Evolutionary conservation across 2,888 invertebrate genomes (phyloP), one percentile per base, ranked within the genome.

Genomic region (Temnothorax rugatulus): DNA sequence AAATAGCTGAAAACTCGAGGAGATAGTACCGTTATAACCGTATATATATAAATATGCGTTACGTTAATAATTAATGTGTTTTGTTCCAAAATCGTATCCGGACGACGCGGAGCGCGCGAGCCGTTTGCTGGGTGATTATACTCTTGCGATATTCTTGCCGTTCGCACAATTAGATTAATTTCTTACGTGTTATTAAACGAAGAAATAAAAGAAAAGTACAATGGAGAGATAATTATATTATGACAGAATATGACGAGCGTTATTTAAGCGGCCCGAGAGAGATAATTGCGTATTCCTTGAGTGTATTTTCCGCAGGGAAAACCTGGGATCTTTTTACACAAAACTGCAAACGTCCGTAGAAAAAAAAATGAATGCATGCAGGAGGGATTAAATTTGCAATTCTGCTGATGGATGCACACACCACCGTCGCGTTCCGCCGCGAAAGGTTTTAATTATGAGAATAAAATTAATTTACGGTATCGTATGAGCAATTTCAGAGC

Each of bases 401-500:
- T 71, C 71, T 59, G 79, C 73, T 79, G 79, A 47, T 59, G 73
- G 71, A 18, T 57, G 79, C 59, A 13, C 34, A 11, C 54, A 52
- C 34, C 29, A 2, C 34, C n/a, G 44, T 34, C 44, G 57, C 34
- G 44, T 21, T 79, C 44, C 29, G 79, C 47, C 57, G 34, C 71
- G 71, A 79, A 79, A 79, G 57, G 57, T 71, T 79, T 79, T 79
- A 79, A 71, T 79, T 79, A 79, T 57, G 79, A 79, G 79, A 79
- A 79, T 77, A 77, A 77, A 68, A 77, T 79, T 79, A 79, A 79
- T 79, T 79, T 71, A 47, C 59, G 79, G 64, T 64, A 76, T 79
- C 50, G 71, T 21, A 59, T 44, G 71, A 59, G 71, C 71, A 71
- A 79, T 79, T 79, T 52, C 79, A 57, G 47, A 54, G 25, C 41